phyloP scores from a whole-genome alignment of 1,140 invertebrate species.

The Delia radicum region DNA sequence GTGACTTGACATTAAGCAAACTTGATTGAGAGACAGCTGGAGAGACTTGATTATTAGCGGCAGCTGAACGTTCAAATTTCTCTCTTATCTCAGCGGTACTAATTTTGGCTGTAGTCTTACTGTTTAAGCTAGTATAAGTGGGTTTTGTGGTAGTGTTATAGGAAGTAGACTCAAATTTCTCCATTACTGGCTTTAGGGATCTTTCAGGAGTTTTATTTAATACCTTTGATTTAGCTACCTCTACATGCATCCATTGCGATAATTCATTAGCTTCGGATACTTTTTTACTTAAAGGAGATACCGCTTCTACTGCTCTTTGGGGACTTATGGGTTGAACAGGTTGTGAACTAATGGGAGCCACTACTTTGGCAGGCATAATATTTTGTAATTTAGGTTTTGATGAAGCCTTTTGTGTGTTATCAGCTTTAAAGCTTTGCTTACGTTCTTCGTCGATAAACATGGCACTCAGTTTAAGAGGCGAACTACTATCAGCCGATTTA shows the following conservation, averaged over 20 bases:
- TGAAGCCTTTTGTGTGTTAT: constrained; percentile 37
- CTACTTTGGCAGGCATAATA: constrained; percentile 8
- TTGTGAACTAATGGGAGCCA: constrained; percentile 22
- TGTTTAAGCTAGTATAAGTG: constrained; percentile 26
- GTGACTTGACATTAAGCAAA: constrained; percentile 26
- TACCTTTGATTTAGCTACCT: constrained; percentile 29
- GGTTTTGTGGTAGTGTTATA: not conserved
- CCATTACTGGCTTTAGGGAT: constrained; percentile 27
- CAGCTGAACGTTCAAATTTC: constrained; percentile 45
- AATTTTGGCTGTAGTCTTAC: constrained; percentile 29
- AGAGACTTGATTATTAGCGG: constrained; percentile 24
- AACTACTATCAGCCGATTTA: constrained; percentile 39
- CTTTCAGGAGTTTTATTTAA: constrained; percentile 14
- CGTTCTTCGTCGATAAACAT: constrained; percentile 55
- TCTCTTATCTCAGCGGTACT: constrained; percentile 49
- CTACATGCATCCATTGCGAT: constrained; percentile 34
- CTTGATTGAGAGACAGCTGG: constrained; percentile 26
- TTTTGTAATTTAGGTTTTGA: constrained; percentile 14
- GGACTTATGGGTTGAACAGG: constrained; percentile 26
- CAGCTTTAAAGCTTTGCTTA: constrained; percentile 54
- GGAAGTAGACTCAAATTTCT: constrained; percentile 18
- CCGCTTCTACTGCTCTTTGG: constrained; percentile 29
- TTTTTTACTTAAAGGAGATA: constrained; percentile 25
- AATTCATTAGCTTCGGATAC: constrained; percentile 28
- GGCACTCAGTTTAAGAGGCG: constrained; percentile 53